These are phyloP conservation scores for Carcina quercana DNA, from an alignment of 2,888 invertebrate species.

Conservation along the genomic window DNA sequence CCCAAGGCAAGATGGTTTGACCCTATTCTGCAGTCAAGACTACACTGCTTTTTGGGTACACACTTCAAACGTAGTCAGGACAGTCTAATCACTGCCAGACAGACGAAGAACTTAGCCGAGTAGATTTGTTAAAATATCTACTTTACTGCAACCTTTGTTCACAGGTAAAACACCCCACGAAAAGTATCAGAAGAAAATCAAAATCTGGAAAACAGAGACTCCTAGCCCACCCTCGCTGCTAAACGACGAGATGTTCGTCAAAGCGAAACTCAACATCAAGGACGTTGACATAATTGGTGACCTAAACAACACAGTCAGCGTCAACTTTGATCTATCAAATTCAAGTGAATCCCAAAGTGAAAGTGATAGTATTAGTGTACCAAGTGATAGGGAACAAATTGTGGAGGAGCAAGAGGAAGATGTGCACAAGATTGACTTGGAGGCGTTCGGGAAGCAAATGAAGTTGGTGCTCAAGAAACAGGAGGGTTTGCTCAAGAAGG, in stretches of 20 bases:
- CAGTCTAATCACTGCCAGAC: no score
- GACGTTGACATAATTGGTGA: conserved; percentile 60
- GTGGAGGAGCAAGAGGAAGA: conserved; percentile 59
- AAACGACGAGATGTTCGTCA: conserved; percentile 62
- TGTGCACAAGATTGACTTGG: conserved; percentile 80
- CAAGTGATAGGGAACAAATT: conserved; percentile 29
- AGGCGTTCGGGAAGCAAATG: conserved; percentile 86
- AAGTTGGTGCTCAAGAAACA: conserved; percentile 84
- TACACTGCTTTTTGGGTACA: no score
- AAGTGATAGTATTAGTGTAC: conserved; percentile 26
- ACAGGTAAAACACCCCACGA: conserved; percentile 53
- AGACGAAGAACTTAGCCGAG: no score
- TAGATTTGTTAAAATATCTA: no score
- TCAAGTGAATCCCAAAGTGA: conserved; percentile 55
- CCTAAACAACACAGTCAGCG: conserved; percentile 57
- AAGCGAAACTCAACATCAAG: conserved; percentile 49
- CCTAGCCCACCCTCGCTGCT: conserved; percentile 54
- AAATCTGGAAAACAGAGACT: conserved; percentile 38
- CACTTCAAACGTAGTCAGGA: no score
- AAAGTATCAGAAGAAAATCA: conserved; percentile 33
- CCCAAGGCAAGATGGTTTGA: no score
- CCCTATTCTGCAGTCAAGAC: no score
- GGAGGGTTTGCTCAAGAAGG: conserved; percentile 83
- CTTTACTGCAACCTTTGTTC: no score
- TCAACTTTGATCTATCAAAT: conserved; percentile 50